Conservation (phyloP, 23 tunicate species). For the Phallusia fumigata region DNA sequence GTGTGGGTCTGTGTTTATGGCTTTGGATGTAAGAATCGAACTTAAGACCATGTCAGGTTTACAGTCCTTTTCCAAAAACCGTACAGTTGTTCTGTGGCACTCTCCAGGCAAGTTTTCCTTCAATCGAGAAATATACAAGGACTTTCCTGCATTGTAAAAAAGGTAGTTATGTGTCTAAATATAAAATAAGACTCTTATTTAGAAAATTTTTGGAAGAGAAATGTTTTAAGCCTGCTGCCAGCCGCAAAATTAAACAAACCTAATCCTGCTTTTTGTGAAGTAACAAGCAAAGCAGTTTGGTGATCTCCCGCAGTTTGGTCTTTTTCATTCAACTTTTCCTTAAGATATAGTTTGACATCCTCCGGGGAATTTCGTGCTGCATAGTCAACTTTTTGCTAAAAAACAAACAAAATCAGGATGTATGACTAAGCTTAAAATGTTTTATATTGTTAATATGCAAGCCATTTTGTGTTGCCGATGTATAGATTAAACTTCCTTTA, state of each 20-base stretch:
- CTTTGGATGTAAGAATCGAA: not conserved
- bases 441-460: too few species aligned
- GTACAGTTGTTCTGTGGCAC: slow-evolving; percentile 21
- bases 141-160: slow-evolving; percentile 35
- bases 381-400: slow-evolving; percentile 55
- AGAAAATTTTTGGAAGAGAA: too few species aligned
- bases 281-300: slow-evolving; percentile 36
- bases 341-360: slow-evolving; percentile 19
- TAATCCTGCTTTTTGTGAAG: slow-evolving; percentile 53
- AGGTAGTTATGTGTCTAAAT: not conserved
- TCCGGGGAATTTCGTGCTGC: slow-evolving; percentile 7
- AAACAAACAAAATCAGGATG: slow-evolving; percentile 8
- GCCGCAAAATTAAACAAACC: slow-evolving; percentile 41
- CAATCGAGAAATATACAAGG: slow-evolving; percentile 44
- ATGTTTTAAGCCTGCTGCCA: too few species aligned
- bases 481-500: too few species aligned
- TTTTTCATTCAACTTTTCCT: not conserved
- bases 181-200: not conserved
- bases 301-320: not conserved
- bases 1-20: slow-evolving; percentile 23
- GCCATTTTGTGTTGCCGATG: too few species aligned
- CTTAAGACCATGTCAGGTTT: slow-evolving; percentile 23
- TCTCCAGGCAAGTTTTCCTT: slow-evolving; percentile 1
- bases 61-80: slow-evolving; percentile 40
- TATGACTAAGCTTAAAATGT: not conserved